phyloP scores from a whole-genome alignment of 2,113 vertebrate genomes.

The Bambusicola thoracicus region DNA sequence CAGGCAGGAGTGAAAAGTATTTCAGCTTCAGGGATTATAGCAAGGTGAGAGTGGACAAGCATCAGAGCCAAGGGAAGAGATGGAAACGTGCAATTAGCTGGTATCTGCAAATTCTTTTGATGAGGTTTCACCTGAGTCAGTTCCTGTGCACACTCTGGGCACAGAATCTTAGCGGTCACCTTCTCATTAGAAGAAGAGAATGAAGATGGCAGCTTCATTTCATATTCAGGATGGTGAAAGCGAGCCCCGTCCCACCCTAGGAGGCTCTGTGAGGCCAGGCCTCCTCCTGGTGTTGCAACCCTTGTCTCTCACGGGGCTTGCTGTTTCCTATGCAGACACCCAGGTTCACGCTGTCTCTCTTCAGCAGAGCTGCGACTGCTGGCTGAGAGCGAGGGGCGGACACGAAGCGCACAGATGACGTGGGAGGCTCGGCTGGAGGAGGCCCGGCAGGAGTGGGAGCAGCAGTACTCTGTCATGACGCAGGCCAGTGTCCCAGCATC shows the following conservation, averaged over 20 bases:
- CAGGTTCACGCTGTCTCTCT: not conserved
- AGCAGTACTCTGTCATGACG: slow-evolving; percentile 77
- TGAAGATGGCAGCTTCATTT: not conserved
- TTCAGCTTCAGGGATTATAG: not conserved
- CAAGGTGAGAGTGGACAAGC: not conserved
- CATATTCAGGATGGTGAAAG: not conserved
- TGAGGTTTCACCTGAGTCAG: not conserved
- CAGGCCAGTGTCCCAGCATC: slow-evolving; percentile 70
- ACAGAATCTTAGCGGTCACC: not conserved
- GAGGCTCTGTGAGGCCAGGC: not conserved
- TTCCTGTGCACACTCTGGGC: not conserved
- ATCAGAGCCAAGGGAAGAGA: not conserved
- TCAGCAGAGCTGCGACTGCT: slow-evolving; percentile 80
- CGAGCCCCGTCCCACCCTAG: not conserved
- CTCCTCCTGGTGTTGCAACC: not conserved
- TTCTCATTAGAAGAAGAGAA: not conserved
- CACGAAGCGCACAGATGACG: slow-evolving; percentile 74
- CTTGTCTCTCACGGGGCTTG: not conserved
- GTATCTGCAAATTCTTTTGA: no score
- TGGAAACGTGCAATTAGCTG: no score
- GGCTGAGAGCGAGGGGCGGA: slow-evolving; percentile 80
- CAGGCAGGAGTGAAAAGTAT: not conserved
- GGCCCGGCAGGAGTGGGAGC: slow-evolving; percentile 84
- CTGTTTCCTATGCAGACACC: no score
- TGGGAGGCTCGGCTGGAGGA: slow-evolving; percentile 87